Base-by-base conservation (phyloP, 2,113 vertebrate genomes). In the Antennarius striatus region DNA sequence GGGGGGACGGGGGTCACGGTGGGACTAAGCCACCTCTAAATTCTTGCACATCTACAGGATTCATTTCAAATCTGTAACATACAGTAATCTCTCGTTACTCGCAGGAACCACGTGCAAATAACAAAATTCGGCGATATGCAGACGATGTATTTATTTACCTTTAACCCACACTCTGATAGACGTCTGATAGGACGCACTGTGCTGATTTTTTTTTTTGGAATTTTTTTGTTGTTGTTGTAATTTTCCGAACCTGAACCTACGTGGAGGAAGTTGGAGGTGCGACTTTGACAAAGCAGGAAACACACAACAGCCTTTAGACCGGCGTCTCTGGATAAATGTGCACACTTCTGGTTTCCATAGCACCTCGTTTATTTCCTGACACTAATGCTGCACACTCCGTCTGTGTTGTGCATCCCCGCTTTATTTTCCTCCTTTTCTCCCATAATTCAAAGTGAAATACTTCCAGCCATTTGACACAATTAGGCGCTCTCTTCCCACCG, bases 381-480 rank as follows among this genome's bases (percentile, higher is more conserved):
- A 75, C 59, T 75, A 80, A 81, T 56, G 67, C 81, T 51, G 59
- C 56, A 62, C 8, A 51, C 71, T 59, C 75, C 52, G 76, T 71
- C 75, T 65, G 32, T 71, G 81, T 85, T 78, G 80, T 74, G 65
- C 39, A 46, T 77, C 68, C 63, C 66, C 39, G 70, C 71, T 51
- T 79, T 75, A 81, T 76, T 77, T 71, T 58, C 81, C 66, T 67
- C 72, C 39, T 73, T 86, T 82, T 82, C 82, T 77, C 56, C 80
- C 71, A 68, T 82, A 84, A 90, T 82, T 87, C 87, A 89, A 86
- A 82, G 77, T 87, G 81, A 88, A 92, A 89, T 89, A 87, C 86
- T 92, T 86, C 82, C 84, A 90, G 88, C 88, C 88, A 89, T 92
- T 90, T 91, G 86, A 89, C 83, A 89, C 88, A 88, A 88, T 91